Evolutionary conservation across 2,797 vertebrate species (phyloP), one percentile per base, ranked within the genome.

Genomic region (Pampus argenteus): DNA sequence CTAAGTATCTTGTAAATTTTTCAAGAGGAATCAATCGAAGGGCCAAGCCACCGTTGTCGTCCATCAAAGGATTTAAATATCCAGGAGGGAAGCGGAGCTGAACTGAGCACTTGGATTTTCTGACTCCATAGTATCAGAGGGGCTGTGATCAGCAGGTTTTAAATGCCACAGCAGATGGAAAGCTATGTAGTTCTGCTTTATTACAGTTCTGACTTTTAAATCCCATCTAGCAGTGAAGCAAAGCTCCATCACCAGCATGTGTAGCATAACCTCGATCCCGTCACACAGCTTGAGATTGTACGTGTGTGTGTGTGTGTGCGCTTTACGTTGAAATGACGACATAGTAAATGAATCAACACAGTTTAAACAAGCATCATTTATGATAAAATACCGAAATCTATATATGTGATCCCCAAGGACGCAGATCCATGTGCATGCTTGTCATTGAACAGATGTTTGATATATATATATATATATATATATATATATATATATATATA

Each of bases 131-230:
- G 67, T 10, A 60, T 77, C 70, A 2, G 66, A 69, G 62, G 65
- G 58, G 44, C 34, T 13, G 42, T 36, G 58, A 84, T 86, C 82
- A 85, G 89, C 84, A 86, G 78, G 45, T 86, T 87, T 85, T 87
- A 90, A 90, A 89, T 86, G 84, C 85, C 86, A 82, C 79, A 65
- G 84, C 86, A 90, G 89, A 88, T 84, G 81, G 83, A 86, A 73
- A 77, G 66, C 73, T 20, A 36, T 45, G 66, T 50, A 52, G 70
- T 61, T 36, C 66, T 42, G 66, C 66, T 85, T 86, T 83, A 81
- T 83, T 80, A 59, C 66, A n/a, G 17, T 68, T 76, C 51, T 66
- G 65, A 38, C 82, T 79, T 67, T 79, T 58, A 84, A 78, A 72
- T 55, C 70, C 72, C 58, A 56, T 72, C 63, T 17, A 52, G 55